These are phyloP conservation scores for Drosophila atripex DNA, from an alignment of 2,888 invertebrate species.

Conservation along the genomic window DNA sequence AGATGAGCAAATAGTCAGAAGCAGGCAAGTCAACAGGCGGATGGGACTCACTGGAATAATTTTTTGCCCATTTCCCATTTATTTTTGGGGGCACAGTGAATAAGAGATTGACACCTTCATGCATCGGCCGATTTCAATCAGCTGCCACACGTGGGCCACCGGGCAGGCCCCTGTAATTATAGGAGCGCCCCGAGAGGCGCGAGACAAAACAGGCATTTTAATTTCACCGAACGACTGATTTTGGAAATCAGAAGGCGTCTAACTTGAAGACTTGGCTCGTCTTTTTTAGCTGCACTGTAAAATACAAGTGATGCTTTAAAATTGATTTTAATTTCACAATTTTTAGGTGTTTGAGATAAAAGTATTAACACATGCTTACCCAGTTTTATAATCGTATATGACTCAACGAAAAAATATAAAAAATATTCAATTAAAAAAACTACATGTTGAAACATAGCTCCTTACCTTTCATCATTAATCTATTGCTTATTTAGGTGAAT, in stretches of 20 bases:
- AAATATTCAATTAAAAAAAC: too few relatives aligned
- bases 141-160: conserved; percentile 55
- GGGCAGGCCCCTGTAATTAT: conserved; percentile 42
- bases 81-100: conserved; percentile 2
- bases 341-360: too few relatives aligned
- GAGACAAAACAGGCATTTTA: conserved; percentile 49
- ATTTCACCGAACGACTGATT: conserved; percentile 53
- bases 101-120: conserved; percentile 40
- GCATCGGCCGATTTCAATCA: conserved; percentile 41
- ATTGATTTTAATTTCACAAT: too few relatives aligned
- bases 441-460: too few relatives aligned
- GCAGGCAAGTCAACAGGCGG: conserved; percentile 58
- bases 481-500: too few relatives aligned
- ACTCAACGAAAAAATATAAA: too few relatives aligned
- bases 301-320: not conserved
- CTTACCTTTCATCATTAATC: too few relatives aligned
- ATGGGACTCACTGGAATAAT: not conserved
- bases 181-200: conserved; percentile 37
- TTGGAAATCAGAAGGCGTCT: conserved; percentile 59
- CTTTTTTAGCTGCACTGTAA: conserved; percentile 6
- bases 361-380: too few relatives aligned
- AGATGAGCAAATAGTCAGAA: conserved; percentile 50
- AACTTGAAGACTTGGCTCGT: conserved; percentile 20
- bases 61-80: not conserved
- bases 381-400: too few relatives aligned